phyloP scores from a whole-genome alignment of 2,797 vertebrate genomes.

The Bufotes viridis region DNA sequence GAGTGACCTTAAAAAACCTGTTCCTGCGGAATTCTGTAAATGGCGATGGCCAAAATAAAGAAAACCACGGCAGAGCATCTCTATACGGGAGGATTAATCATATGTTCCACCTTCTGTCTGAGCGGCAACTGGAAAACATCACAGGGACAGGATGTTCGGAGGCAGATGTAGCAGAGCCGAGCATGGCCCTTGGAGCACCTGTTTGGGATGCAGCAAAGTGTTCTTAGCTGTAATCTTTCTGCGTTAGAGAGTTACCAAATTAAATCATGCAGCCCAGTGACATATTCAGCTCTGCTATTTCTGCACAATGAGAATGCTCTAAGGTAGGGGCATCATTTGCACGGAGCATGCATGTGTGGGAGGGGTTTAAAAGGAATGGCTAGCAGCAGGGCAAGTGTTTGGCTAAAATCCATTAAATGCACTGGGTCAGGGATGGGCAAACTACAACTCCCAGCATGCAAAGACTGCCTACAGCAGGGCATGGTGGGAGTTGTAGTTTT shows the following conservation, averaged over 20 bases:
- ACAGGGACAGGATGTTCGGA: neutral
- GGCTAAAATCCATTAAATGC: too few relatives aligned
- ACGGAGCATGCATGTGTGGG: too few relatives aligned
- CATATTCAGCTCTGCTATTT: neutral
- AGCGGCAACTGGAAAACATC: neutral
- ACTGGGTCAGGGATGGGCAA: too few relatives aligned
- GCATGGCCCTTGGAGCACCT: neutral
- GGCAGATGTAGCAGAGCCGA: neutral
- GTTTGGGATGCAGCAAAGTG: neutral
- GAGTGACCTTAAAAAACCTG: neutral
- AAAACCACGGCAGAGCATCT: neutral
- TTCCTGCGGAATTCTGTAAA: neutral
- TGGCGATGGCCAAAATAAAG: neutral
- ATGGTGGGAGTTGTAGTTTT: too few relatives aligned
- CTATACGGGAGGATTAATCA: neutral
- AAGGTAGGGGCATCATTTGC: too few relatives aligned
- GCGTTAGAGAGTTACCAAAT: too few relatives aligned
- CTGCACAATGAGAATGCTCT: too few relatives aligned
- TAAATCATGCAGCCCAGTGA: neutral
- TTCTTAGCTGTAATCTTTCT: too few relatives aligned
- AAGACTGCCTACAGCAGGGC: too few relatives aligned
- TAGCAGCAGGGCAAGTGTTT: too few relatives aligned
- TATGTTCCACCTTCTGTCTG: neutral
- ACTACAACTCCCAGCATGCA: too few relatives aligned
- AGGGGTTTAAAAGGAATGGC: too few relatives aligned